Base-by-base conservation (phyloP, 1,140 invertebrate species). In the Drosophila sproati region DNA sequence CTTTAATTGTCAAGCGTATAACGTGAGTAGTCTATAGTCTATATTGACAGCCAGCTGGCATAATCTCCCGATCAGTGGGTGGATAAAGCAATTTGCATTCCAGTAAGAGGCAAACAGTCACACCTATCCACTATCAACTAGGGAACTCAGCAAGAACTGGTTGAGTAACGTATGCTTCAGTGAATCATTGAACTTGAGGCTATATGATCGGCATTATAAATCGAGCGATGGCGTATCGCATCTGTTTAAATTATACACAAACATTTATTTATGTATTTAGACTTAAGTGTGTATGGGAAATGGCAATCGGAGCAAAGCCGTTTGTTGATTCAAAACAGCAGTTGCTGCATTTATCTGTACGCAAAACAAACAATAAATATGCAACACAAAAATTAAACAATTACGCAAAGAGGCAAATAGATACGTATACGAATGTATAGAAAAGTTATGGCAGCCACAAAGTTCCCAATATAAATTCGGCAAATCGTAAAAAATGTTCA, bases 311-410 rank as follows among this genome's bases (percentile, higher is more conserved):
- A 47, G 34, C 56, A 68, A 62, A 37, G 3, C 8, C n/a, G 12
- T 29, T 64, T 63, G 54, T 72, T 79, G 64, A 68, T 56, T 45
- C 35, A 63, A 79, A 77, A 51, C 52, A 63, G 20, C 45, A 70
- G 57, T 57, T 62, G 62, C 56, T 73, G 62, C 61, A 64, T 28
- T 54, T 51, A 52, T 59, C 64, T 37, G 41, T 20, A 39, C 60
- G 35, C 37, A 59, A 72, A 61, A 63, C 35, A 71, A 75, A 60
- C 66, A 75, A 67, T 35, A 52, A 73, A 57, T 31, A 51, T 51
- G 60, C 60, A 62, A 39, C 28, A 28, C 28, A 28, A 51, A 39
- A 39, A 34, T 45, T 68, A 43, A 34, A 68, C 39, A 62, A 63
- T 47, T 43, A 6, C 28, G 39, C 1, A 4, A 34, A 34, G 34